phyloP scores from a whole-genome alignment of 2,888 invertebrate species.

The Drosophila differens region DNA sequence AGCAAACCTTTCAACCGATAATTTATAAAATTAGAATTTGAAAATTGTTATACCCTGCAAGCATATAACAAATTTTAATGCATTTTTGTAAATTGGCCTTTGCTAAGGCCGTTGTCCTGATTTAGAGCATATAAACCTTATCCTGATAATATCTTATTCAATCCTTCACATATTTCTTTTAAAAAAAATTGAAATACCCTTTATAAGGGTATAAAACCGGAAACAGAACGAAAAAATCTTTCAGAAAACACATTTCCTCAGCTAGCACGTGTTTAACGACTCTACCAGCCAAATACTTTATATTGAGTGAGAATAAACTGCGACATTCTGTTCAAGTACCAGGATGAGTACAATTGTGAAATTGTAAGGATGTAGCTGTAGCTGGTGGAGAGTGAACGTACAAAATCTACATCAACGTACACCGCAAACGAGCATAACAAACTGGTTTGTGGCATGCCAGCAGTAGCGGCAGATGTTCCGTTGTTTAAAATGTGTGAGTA shows the following conservation, averaged over 20 bases:
- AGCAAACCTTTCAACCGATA: background rate
- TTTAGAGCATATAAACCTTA: background rate
- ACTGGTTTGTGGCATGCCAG: constrained; percentile 50
- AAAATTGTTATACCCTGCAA: background rate
- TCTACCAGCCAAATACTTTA: constrained; percentile 18
- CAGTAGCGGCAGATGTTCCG: constrained; percentile 46
- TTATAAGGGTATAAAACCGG: background rate
- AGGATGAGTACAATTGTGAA: too few species aligned
- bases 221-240: background rate
- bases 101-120: background rate
- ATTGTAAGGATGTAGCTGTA: constrained; percentile 4
- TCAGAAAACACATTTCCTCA: background rate
- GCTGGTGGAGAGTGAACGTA: background rate
- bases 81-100: background rate
- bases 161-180: background rate
- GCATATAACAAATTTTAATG: background rate
- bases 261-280: constrained; percentile 22
- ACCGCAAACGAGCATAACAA: constrained; percentile 20
- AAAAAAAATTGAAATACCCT: background rate
- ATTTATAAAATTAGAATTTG: background rate
- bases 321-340: constrained; percentile 14
- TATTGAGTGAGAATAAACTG: constrained; percentile 27
- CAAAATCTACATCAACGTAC: constrained; percentile 11
- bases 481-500: constrained; percentile 24
- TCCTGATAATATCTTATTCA: background rate